These are phyloP conservation scores for Brachionus plicatilis DNA, from an alignment of 1,140 invertebrate genomes.

Conservation along the genomic window DNA sequence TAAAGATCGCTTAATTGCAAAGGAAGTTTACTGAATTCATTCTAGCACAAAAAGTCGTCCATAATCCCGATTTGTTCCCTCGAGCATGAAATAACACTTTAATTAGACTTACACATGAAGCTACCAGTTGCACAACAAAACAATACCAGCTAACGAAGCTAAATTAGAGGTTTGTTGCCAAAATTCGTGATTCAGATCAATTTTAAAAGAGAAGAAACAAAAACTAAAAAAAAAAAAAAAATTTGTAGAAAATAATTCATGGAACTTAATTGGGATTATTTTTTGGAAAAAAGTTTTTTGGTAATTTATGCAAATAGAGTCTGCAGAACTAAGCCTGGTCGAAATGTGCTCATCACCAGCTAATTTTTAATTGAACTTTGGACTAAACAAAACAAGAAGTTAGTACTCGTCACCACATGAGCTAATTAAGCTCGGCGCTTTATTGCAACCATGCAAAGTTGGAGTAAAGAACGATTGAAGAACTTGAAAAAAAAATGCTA, in stretches of 20 bases:
- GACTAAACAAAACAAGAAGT: neutral
- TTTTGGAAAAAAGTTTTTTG: neutral
- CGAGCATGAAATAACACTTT: slow-evolving; percentile 29
- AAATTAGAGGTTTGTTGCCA: neutral
- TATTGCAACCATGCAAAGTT: slow-evolving; percentile 11
- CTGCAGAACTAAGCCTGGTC: neutral
- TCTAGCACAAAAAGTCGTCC: neutral
- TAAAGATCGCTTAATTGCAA: neutral
- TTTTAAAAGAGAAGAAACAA: neutral
- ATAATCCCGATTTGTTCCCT: neutral
- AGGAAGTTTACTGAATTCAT: neutral
- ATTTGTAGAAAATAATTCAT: neutral
- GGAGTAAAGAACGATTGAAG: neutral
- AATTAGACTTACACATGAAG: slow-evolving; percentile 5
- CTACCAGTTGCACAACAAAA: slow-evolving; percentile 1
- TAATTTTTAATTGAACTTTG: neutral
- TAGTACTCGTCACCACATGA: slow-evolving; percentile 24
- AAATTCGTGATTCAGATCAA: neutral
- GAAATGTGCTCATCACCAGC: neutral
- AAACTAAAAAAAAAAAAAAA: neutral
- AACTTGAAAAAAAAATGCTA: slow-evolving; percentile 31
- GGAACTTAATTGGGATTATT: neutral
- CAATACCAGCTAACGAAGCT: neutral
- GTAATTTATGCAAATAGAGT: neutral
- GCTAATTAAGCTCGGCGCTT: slow-evolving; percentile 25